These are phyloP conservation scores for Callithrix jacchus DNA, from an alignment of 2,113 vertebrate species.

Conservation along the genomic window DNA sequence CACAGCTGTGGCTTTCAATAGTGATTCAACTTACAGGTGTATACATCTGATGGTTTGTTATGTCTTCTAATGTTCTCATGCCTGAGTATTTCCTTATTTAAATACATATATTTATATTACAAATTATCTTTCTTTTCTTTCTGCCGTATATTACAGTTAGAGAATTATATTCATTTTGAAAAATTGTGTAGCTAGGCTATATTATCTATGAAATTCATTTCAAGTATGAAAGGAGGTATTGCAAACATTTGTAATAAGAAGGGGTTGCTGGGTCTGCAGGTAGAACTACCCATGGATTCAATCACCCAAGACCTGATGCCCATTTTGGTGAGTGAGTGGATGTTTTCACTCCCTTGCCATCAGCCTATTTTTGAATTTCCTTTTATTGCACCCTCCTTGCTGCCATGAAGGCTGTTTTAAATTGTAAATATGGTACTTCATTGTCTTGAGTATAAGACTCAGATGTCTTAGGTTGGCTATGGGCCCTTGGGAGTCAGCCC, in stretches of 20 bases:
- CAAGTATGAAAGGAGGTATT: neutral
- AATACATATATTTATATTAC: neutral
- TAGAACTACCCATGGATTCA: neutral
- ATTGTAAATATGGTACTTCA: neutral
- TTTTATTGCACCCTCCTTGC: neutral
- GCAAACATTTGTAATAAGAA: neutral
- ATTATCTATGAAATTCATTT: neutral
- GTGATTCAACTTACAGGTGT: neutral
- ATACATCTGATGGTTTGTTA: neutral
- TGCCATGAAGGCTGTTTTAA: neutral
- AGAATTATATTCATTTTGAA: neutral
- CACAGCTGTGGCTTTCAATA: neutral
- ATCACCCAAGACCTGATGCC: neutral
- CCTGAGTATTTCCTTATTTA: neutral
- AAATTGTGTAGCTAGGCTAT: neutral
- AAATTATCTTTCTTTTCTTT: neutral
- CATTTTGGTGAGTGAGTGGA: neutral
- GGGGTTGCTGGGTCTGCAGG: neutral
- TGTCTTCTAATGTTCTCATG: neutral
- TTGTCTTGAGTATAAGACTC: neutral
- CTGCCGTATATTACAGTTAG: neutral
- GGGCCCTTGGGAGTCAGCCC: neutral
- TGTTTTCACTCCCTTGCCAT: neutral
- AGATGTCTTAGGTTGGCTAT: neutral
- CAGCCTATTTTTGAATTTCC: neutral